phyloP scores from a whole-genome alignment of 2,797 vertebrate species.

The Buphagus erythrorhynchus region DNA sequence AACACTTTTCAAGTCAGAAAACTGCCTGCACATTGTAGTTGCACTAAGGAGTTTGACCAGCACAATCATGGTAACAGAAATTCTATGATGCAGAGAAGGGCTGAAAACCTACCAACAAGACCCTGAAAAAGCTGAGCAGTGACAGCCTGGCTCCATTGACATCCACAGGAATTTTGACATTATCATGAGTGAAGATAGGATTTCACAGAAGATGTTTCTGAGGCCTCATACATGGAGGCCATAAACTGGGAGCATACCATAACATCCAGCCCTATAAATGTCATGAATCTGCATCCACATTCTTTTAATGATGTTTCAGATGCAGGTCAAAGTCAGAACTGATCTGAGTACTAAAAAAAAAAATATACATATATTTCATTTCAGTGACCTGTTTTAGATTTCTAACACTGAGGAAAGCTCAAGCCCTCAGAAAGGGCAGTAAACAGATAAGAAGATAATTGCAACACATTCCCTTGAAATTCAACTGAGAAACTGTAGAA shows the following conservation, averaged over 20 bases:
- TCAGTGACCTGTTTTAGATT: background rate
- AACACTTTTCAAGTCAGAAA: background rate
- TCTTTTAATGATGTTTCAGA: background rate
- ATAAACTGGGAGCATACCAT: background rate
- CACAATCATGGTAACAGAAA: background rate
- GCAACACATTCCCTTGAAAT: background rate
- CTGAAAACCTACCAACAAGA: background rate
- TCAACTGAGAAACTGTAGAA: background rate
- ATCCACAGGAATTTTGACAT: background rate
- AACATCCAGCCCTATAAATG: background rate
- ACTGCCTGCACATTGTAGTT: background rate
- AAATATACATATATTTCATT: background rate
- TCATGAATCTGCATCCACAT: background rate
- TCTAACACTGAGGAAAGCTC: background rate
- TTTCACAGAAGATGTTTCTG: constrained; percentile 9
- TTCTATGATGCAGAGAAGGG: background rate
- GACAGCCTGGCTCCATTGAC: background rate
- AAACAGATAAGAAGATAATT: background rate
- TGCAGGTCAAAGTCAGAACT: background rate
- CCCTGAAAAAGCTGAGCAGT: background rate
- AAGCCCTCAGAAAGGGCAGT: background rate
- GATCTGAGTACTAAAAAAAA: background rate
- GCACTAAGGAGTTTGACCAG: background rate
- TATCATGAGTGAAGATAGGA: background rate
- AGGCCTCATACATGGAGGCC: background rate